Percentiles rank a stretch among this genome's conserved stretches.
Evolutionary conservation across 2,113 vertebrate genomes (phyloP).

Genomic region (Phaethornis superciliosus): DNA sequence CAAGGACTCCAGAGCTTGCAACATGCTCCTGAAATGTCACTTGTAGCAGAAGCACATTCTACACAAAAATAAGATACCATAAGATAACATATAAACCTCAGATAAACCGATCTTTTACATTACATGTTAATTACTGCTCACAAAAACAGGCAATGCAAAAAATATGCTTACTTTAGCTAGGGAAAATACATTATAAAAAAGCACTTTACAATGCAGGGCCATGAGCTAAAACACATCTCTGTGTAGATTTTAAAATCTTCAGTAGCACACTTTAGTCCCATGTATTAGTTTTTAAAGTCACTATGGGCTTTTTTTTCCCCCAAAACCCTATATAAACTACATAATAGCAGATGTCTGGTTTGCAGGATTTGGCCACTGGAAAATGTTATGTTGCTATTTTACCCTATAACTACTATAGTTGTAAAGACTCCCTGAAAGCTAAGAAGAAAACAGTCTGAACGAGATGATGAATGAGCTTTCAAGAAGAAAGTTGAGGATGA

Average conservation of each 20-base stretch:
- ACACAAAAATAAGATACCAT: slow-evolving; percentile 31
- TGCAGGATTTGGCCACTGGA: background rate
- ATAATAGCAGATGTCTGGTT: background rate
- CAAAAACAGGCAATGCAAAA: slow-evolving; percentile 2
- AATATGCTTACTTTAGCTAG: background rate
- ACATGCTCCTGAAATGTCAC: slow-evolving; percentile 9
- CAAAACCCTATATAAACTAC: background rate
- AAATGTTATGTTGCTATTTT: background rate
- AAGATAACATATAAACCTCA: slow-evolving; percentile 12
- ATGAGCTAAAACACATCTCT: background rate
- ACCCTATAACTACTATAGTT: background rate
- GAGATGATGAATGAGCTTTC: background rate
- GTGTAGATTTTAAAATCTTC: background rate
- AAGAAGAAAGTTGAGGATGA: background rate
- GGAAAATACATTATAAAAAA: background rate
- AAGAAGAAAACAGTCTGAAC: background rate
- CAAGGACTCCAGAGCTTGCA: slow-evolving; percentile 34
- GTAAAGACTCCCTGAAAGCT: background rate
- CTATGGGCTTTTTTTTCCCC: background rate
- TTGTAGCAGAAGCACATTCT: background rate
- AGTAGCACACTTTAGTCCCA: background rate
- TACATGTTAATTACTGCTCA: background rate
- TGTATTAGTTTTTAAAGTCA: background rate
- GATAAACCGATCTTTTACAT: slow-evolving; percentile 21
- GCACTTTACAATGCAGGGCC: background rate